Percentiles rank a stretch among this genome's conserved stretches.
Conservation (phyloP, 2,797 vertebrate genomes). For the Pangasius mekongensis region DNA sequence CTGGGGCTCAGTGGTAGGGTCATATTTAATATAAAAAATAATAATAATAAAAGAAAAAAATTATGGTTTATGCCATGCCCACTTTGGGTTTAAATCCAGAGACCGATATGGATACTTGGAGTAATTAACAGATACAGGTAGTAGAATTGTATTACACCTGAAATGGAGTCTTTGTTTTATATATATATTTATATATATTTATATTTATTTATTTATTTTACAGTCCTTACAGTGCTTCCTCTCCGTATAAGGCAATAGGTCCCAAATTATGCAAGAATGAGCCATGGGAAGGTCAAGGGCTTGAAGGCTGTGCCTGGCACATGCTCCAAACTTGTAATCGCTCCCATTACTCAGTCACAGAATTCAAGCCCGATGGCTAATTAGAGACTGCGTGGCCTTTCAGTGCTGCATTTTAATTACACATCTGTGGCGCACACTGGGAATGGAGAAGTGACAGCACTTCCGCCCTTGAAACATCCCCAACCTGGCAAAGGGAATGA, state of each 20-base stretch:
- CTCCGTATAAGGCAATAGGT: background rate
- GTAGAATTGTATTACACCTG: background rate
- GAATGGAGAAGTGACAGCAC: conserved; percentile 59
- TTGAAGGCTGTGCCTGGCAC: conserved; percentile 56
- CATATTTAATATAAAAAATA: background rate
- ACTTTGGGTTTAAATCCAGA: background rate
- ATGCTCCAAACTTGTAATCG: conserved; percentile 76
- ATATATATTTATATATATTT: background rate
- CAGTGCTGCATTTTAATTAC: conserved; percentile 78
- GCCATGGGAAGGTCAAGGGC: conserved; percentile 6
- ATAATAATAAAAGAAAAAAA: background rate
- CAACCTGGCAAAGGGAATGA: conserved; percentile 30
- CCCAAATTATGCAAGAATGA: conserved; percentile 3
- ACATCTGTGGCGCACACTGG: conserved; percentile 69
- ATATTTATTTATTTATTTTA: background rate
- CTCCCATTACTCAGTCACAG: conserved; percentile 74
- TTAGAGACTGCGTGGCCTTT: conserved; percentile 76
- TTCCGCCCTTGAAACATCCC: conserved; percentile 35
- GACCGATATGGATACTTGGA: background rate
- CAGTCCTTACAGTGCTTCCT: background rate
- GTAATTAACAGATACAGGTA: background rate
- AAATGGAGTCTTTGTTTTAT: background rate
- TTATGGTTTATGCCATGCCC: background rate
- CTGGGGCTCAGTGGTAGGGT: background rate
- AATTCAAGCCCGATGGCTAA: conserved; percentile 74